Evolutionary conservation across 2,797 vertebrate species (phyloP).

Genomic region (Percopsis omiscomaycus): DNA sequence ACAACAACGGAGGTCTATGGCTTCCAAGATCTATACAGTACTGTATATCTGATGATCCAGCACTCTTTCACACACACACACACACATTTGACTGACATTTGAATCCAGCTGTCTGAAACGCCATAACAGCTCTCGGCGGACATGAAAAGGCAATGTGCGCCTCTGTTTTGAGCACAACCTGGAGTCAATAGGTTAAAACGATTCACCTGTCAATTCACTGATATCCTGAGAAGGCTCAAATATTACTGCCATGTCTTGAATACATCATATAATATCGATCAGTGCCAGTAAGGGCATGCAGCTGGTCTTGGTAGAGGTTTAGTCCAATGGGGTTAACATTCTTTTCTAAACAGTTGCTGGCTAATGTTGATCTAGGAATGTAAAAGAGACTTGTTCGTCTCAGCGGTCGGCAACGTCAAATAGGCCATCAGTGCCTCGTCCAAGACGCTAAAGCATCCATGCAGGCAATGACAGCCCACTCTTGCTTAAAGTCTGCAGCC

Average conservation of each 20-base stretch:
- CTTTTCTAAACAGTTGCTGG: too few species aligned
- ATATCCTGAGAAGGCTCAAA: constrained; percentile 49
- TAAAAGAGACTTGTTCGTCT: too few species aligned
- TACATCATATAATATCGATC: constrained; percentile 51
- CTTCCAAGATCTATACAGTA: too few species aligned
- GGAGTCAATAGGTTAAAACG: constrained; percentile 53
- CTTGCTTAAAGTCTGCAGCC: too few species aligned
- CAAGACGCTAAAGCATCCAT: too few species aligned
- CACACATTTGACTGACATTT: constrained; percentile 32
- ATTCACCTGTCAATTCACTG: constrained; percentile 55
- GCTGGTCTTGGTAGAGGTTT: background rate
- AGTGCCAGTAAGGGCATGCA: constrained; percentile 13
- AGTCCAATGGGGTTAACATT: too few species aligned
- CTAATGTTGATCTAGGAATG: too few species aligned
- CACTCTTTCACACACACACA: background rate
- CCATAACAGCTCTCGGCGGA: constrained; percentile 44
- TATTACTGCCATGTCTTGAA: constrained; percentile 43
- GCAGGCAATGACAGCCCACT: too few species aligned
- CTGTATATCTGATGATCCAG: too few species aligned
- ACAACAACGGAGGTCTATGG: too few species aligned
- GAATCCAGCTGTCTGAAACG: constrained; percentile 32
- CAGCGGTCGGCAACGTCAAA: too few species aligned
- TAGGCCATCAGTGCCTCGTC: too few species aligned
- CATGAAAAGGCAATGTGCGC: constrained; percentile 38
- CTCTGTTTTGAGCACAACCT: constrained; percentile 37